Evolutionary conservation across 2,113 vertebrate species (phyloP), one percentile per base, ranked within the genome.

Genomic region (Alexandromys fortis): DNA sequence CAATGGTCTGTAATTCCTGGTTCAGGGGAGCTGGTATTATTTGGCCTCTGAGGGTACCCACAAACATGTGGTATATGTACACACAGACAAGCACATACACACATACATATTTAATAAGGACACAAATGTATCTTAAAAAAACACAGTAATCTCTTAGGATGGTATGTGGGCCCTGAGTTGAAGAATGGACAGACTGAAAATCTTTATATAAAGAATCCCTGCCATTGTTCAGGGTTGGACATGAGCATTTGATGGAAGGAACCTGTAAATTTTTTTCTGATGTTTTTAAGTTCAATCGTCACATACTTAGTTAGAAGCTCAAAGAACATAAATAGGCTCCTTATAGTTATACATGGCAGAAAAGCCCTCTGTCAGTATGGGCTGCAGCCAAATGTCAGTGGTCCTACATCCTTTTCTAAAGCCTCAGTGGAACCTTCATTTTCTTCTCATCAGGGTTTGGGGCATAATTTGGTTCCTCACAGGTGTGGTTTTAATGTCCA

Each of bases 301-400:
- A 79, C 26, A 82, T 35, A 72, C n/a, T 77, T 91, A 61, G 67
- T 72, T 91, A 61, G 67, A 67, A 94, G 87, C 58, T 82, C 33
- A 58, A 81, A 49, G 9, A 79, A 52, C 26, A 72, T 72, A 61
- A 86, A 55, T 30, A 4, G 73, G 61, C 61, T 81, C 42, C 52
- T 63, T 87, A 16, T 10, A 92, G 45, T 70, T 79, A 38, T 35
- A 7, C 35, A 90, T 7, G 19, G 38, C 7, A 68, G 26, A 88
- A 94, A 30, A 61, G 38, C 26, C 28, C 19, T 85, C n/a, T 38
- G 22, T 49, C 19, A 42, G 3, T 75, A 7, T 65, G 45, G n/a
- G 55, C 68, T 90, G 63, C 72, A 52, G 52, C 95, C 63, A 94
- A 92, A 58, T 16, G 26, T 63, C 42, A 70, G 65, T 2, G 33